Evolutionary conservation across 2,888 invertebrate genomes (phyloP), one percentile per base, ranked within the genome.

Genomic region (Noctua comes): DNA sequence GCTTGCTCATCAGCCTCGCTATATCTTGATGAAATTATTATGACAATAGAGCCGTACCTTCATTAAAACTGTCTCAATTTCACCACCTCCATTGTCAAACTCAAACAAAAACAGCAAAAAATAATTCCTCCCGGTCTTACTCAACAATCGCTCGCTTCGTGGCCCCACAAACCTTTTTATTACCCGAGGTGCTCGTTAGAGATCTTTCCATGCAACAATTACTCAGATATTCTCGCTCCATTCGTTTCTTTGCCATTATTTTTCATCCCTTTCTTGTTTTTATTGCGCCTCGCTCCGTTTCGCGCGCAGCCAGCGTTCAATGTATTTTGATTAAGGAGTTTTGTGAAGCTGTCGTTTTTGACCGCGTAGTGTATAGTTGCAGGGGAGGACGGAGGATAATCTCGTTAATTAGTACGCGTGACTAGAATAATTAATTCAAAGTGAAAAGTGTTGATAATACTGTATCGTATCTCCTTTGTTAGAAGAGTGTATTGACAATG

Each of bases 151-250:
- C 80, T 54, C 72, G 71, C 79, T 77, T 72, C 83, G 77, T 85
- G 85, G 89, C 87, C 82, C 70, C 84, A 83, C 76, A 72, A 83
- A 78, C 83, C 89, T 88, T 91, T 91, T 90, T 90, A 89, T 85
- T 86, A 86, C 81, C 84, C 86, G 79, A 74, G 84, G 77, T 80
- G 91, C 93, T 94, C 94, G 94, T 94, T 94, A 94, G 92, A 90
- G 92, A 91, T 92, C 92, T 91, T 86, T 90, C 91, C 92, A 92
- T 91, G 93, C 93, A 94, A 93, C 94, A 94, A 94, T 94, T 94
- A 94, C 93, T 88, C 90, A 91, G 92, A 91, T 91, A 91, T 92
- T 92, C 91, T 90, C 90, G 91, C 91, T 91, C 88, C 91, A 90
- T 91, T 92, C 91, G 91, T 84, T 90, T 88, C 88, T 88, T 87